A percentile compares a stretch with the other conserved stretches of the same genome.
phyloP scores from a whole-genome alignment of 2,113 vertebrate species.

The Hassar affinis region DNA sequence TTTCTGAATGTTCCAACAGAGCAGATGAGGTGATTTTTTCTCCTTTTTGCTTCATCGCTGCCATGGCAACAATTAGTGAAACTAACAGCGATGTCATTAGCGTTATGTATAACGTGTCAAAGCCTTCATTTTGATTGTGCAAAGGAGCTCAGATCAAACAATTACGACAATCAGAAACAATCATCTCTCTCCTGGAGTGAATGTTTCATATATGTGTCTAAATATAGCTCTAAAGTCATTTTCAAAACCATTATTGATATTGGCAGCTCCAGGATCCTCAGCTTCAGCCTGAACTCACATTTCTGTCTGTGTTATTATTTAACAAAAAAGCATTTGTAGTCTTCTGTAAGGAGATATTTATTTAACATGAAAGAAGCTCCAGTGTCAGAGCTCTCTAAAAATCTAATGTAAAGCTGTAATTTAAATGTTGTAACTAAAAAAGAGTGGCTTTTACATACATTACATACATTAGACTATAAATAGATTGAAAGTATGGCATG shows the following conservation, averaged over 20 bases:
- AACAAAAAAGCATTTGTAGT: background rate
- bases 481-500: background rate
- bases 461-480: background rate
- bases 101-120: background rate
- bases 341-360: background rate
- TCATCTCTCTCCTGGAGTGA: background rate
- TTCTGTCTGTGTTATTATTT: background rate
- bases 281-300: background rate
- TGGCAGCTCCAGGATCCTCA: background rate
- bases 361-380: background rate
- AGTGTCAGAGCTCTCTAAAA: background rate
- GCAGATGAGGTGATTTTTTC: background rate
- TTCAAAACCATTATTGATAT: background rate
- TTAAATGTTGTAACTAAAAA: background rate
- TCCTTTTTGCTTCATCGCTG: background rate
- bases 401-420: background rate
- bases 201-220: background rate
- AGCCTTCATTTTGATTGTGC: background rate
- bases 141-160: background rate
- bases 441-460: background rate
- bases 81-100: background rate
- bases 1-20: background rate
- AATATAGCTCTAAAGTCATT: background rate
- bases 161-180: background rate
- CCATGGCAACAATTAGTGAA: slow-evolving; percentile 10